Conservation (phyloP, 2,113 vertebrate genomes). For the Oncorhynchus masou region DNA sequence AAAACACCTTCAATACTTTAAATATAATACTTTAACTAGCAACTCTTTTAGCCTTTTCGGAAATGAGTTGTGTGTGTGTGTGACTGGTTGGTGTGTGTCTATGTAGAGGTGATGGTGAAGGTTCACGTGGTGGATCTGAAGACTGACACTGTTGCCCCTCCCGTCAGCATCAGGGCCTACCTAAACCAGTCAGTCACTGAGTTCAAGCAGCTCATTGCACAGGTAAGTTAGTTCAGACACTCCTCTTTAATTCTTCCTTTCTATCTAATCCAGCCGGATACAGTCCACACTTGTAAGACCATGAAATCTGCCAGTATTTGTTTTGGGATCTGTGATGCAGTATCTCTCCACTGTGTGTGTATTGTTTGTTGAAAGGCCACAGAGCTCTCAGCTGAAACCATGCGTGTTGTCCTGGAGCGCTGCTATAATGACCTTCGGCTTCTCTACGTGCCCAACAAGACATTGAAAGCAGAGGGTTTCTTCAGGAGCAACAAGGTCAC, state of each 20-base stretch:
- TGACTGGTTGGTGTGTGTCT: conserved; percentile 29
- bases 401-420: conserved; percentile 94
- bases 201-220: conserved; percentile 95
- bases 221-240: conserved; percentile 73
- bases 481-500: conserved; percentile 98
- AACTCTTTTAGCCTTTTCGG: no score
- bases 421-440: conserved; percentile 96
- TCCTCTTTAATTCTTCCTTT: neutral
- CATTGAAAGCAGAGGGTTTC: conserved; percentile 95
- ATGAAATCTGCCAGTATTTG: neutral
- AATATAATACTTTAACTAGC: neutral
- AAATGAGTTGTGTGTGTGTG: neutral
- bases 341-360: neutral
- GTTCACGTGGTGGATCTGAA: conserved; percentile 92
- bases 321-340: neutral
- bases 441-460: conserved; percentile 89
- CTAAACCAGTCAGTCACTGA: conserved; percentile 94
- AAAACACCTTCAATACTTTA: neutral
- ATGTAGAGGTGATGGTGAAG: conserved; percentile 97
- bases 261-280: neutral
- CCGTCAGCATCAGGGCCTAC: conserved; percentile 92
- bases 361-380: conserved; percentile 72
- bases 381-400: conserved; percentile 83
- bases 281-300: neutral
- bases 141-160: conserved; percentile 84